Base-by-base conservation (phyloP, 2,888 invertebrate genomes). In the Drosophila ustulata region DNA sequence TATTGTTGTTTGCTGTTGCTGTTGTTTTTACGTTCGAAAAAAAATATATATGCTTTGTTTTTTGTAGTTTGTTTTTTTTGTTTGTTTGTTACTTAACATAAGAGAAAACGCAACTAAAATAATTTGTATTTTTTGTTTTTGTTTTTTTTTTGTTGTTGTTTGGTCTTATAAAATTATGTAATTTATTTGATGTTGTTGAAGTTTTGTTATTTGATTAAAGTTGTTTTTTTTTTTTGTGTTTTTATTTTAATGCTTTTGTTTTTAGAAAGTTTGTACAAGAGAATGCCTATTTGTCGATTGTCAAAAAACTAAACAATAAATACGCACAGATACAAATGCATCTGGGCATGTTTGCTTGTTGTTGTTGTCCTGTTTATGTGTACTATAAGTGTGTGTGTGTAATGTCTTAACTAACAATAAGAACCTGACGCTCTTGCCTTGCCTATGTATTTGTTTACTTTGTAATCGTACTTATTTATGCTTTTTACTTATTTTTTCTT, bases 221-320 rank as follows among this genome's bases (percentile, higher is more conserved):
- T 63, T 74, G 66, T 68, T 56, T 61, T 78, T n/a, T 59, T 67
- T 50, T 62, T 72, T 72, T 71, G 71, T 72, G 37, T 41, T 64
- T 63, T 69, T 66, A 64, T 30, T 50, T 77, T 78, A 18, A 18
- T n/a, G 30, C 37, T 63, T 63, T 69, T 66, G 63, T 28, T 49
- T 77, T 78, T 76, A 67, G 80, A 80, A 75, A 80, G 80, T 90
- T 92, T 91, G 90, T 91, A 92, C 91, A 92, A 91, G 92, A 89
- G 83, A 84, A 84, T 91, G 92, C 92, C 92, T 92, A 92, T 92
- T 92, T 91, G 92, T 92, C 92, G 92, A 92, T 92, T 92, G 92
- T 93, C 93, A 92, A 92, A 91, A 92, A 92, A 91, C 90, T 86
- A 90, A 91, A 89, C 88, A 90, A 90, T 88, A 89, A 90, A 67